A percentile compares a stretch with the other conserved stretches of the same genome.
Conservation (phyloP, 2,888 invertebrate genomes). For the Limnephilus marmoratus region DNA sequence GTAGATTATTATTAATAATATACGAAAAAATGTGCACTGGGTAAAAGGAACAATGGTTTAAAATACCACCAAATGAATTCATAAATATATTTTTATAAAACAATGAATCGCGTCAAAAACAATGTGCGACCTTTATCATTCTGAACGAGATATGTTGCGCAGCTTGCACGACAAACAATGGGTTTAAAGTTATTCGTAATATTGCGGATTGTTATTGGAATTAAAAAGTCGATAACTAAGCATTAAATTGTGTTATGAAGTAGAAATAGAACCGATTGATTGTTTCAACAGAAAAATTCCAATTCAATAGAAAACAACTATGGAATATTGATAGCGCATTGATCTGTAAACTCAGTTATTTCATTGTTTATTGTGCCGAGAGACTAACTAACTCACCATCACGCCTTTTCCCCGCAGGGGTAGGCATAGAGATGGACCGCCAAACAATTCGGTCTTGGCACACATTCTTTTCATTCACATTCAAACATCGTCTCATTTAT, state of each 20-base stretch:
- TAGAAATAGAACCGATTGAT: background rate
- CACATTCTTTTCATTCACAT: no score
- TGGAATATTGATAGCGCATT: background rate
- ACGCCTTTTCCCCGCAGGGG: no score
- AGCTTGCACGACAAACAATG: background rate
- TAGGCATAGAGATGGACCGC: no score
- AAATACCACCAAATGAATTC: background rate
- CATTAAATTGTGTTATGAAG: background rate
- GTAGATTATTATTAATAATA: no score
- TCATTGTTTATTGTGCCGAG: no score
- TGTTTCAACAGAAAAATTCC: background rate
- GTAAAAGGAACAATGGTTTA: no score
- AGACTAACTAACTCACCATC: no score
- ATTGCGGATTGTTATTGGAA: background rate
- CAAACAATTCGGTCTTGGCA: no score
- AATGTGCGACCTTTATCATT: background rate
- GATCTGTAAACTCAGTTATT: background rate
- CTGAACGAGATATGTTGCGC: background rate
- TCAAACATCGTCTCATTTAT: no score
- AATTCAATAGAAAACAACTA: background rate
- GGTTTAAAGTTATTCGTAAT: background rate
- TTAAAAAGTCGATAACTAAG: background rate
- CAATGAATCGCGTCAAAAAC: background rate
- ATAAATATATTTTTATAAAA: background rate
- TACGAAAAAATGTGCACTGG: no score